A percentile compares a stretch with the other conserved stretches of the same genome.
Evolutionary conservation across 2,888 invertebrate genomes (phyloP).

Genomic region (Schrankia costaestrigalis): DNA sequence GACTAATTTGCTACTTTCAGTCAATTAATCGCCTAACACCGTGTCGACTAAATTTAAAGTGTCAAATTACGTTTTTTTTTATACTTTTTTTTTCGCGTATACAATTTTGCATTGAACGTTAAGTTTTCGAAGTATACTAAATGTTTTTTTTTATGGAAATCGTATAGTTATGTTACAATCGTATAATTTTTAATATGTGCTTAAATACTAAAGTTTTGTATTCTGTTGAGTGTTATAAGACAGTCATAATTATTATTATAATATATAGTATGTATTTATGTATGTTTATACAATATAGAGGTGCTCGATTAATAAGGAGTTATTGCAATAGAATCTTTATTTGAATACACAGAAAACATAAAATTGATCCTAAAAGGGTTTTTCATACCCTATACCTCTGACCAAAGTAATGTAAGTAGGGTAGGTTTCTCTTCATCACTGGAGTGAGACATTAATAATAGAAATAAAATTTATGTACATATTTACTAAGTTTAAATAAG

Average conservation of each 20-base stretch:
- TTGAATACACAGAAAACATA: no score
- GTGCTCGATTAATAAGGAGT: no score
- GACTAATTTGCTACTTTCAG: slow-evolving; percentile 12
- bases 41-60: slow-evolving; percentile 28
- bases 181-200: slow-evolving; percentile 47
- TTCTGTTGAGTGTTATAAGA: slow-evolving; percentile 13
- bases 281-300: no score
- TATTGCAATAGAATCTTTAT: no score
- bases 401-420: no score
- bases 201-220: slow-evolving; percentile 22
- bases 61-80: slow-evolving; percentile 34
- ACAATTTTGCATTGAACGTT: slow-evolving; percentile 64
- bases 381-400: no score
- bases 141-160: slow-evolving; percentile 46
- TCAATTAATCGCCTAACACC: slow-evolving; percentile 21
- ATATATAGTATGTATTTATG: no score
- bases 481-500: no score
- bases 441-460: no score
- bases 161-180: slow-evolving; percentile 56
- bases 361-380: no score
- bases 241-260: slow-evolving; percentile 18
- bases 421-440: no score
- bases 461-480: no score
- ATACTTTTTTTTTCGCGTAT: slow-evolving; percentile 59
- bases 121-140: slow-evolving; percentile 45